Percentiles rank a stretch among this genome's conserved stretches.
These are phyloP conservation scores for Exephanes ischioxanthus DNA, from an alignment of 2,888 invertebrate species.

Conservation along the genomic window DNA sequence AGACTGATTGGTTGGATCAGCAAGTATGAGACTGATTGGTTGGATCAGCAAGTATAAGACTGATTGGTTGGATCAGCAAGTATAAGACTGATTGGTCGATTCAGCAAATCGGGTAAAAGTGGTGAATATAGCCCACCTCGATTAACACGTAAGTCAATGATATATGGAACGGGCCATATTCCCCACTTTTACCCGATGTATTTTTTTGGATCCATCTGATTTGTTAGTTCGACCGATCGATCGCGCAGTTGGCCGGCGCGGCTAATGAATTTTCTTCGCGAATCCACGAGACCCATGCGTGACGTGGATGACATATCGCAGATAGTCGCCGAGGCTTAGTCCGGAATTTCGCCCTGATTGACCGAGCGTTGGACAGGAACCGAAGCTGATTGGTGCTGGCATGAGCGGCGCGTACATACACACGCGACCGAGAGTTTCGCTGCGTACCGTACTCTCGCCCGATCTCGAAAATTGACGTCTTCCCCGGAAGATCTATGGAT, in stretches of 20 bases:
- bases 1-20: too few relatives aligned
- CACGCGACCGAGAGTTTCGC: conserved; percentile 49
- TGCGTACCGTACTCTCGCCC: conserved; percentile 10
- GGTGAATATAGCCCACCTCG: too few relatives aligned
- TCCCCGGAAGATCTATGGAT: background rate
- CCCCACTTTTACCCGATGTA: too few relatives aligned
- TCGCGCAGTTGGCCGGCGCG: background rate
- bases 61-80: too few relatives aligned
- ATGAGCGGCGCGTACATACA: conserved; percentile 59
- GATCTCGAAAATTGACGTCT: conserved; percentile 7
- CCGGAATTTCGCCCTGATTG: conserved; percentile 67
- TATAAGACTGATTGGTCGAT: too few relatives aligned
- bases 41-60: too few relatives aligned
- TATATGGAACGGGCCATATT: too few relatives aligned
- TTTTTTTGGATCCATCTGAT: too few relatives aligned
- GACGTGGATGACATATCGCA: background rate
- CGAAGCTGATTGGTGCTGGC: conserved; percentile 68
- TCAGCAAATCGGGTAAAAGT: too few relatives aligned
- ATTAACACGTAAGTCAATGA: too few relatives aligned
- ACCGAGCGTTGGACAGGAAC: conserved; percentile 68
- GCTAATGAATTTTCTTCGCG: background rate
- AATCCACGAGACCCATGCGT: background rate
- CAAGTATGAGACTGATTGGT: too few relatives aligned
- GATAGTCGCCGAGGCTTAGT: conserved; percentile 52
- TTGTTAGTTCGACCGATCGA: too few relatives aligned